These are phyloP conservation scores for Cephalopholis sonnerati DNA, from an alignment of 2,113 vertebrate species.

Conservation along the genomic window DNA sequence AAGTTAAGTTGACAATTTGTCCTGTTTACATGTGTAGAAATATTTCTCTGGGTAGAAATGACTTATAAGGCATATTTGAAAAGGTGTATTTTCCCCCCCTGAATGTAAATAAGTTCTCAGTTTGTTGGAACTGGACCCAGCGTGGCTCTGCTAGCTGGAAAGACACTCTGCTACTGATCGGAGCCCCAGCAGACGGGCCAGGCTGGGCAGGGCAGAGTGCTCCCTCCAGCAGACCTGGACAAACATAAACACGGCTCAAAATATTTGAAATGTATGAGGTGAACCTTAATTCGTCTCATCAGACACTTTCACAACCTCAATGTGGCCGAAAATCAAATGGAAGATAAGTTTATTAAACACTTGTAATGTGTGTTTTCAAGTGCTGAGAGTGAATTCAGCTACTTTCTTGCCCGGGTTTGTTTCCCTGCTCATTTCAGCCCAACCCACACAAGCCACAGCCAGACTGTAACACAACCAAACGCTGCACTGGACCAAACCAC, in stretches of 20 bases:
- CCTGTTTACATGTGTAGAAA: constrained; percentile 79
- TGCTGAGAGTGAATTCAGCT: constrained; percentile 46
- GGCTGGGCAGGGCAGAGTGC: constrained; percentile 58
- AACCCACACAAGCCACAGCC: constrained; percentile 74
- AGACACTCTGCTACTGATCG: constrained; percentile 78
- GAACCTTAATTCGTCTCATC: constrained; percentile 69
- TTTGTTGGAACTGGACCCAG: constrained; percentile 75
- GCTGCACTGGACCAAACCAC: constrained; percentile 68
- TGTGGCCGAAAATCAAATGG: constrained; percentile 50
- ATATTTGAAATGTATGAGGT: constrained; percentile 73
- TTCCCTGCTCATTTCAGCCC: constrained; percentile 63
- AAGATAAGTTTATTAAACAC: constrained; percentile 64
- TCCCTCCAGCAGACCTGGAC: constrained; percentile 68
- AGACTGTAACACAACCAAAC: constrained; percentile 74
- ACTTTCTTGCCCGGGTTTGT: constrained; percentile 59
- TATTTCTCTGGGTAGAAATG: constrained; percentile 75
- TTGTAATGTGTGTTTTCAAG: constrained; percentile 67
- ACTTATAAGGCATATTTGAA: constrained; percentile 76
- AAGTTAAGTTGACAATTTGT: constrained; percentile 80
- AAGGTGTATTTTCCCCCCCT: constrained; percentile 66
- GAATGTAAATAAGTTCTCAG: constrained; percentile 77
- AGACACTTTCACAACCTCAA: constrained; percentile 61
- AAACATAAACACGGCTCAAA: constrained; percentile 75
- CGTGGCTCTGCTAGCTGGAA: constrained; percentile 69
- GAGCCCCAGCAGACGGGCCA: constrained; percentile 43